These are phyloP conservation scores for Scaptomyza reducta DNA, from an alignment of 2,888 invertebrate genomes.

Conservation along the genomic window DNA sequence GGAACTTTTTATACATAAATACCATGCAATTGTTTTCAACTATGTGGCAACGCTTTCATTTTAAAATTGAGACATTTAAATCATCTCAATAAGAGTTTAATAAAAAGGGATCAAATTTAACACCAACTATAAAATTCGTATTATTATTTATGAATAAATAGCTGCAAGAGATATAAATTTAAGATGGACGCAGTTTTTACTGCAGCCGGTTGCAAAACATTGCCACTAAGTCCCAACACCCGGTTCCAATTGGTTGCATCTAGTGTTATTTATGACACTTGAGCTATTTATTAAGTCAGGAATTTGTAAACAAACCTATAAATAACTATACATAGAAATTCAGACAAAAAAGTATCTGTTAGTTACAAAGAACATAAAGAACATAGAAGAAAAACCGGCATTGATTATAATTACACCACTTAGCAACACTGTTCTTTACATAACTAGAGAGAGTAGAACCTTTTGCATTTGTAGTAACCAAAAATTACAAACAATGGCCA, in stretches of 20 bases:
- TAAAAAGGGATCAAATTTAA: background rate
- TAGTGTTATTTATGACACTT: conserved; percentile 7
- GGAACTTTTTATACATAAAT: conserved; percentile 19
- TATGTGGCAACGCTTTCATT: conserved; percentile 29
- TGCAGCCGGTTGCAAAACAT: conserved; percentile 1
- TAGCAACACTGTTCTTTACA: conserved; percentile 67
- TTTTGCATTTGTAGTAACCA: conserved; percentile 49
- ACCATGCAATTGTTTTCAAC: background rate
- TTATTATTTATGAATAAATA: background rate
- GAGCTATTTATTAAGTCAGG: conserved; percentile 21
- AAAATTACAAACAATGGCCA: conserved; percentile 69
- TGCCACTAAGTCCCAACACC: conserved; percentile 47
- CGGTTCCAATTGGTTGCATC: conserved; percentile 32
- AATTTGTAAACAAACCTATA: conserved; percentile 9
- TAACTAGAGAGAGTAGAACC: conserved; percentile 59
- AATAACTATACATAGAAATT: conserved; percentile 2
- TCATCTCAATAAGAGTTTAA: background rate
- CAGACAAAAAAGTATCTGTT: background rate
- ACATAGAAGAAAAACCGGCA: conserved; percentile 36
- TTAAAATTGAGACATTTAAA: conserved; percentile 7
- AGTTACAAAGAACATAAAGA: background rate
- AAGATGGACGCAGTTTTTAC: background rate
- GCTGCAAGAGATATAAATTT: background rate
- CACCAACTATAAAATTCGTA: background rate
- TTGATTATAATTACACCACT: conserved; percentile 7